Base-by-base conservation (phyloP, 2,888 invertebrate genomes). In the Peribatodes rhomboidaria region DNA sequence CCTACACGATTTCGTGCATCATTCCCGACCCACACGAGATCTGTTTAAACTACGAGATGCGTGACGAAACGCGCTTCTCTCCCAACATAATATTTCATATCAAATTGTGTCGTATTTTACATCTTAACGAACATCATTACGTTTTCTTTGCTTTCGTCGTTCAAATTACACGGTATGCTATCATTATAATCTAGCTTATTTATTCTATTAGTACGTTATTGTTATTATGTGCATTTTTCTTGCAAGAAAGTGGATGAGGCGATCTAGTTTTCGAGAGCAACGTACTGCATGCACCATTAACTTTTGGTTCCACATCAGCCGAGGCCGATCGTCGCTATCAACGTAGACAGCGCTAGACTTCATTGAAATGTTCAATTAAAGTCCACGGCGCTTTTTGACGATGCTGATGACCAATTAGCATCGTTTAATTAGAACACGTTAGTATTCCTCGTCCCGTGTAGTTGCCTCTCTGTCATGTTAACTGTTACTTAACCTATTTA, bases 211-310 rank as follows among this genome's bases (percentile, higher is more conserved):
- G n/a, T 35, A 49, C 13, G 20, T 42, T 42, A 22, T 47, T 22
- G 39, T 52, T 39, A 59, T 62, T 60, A 69, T 59, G 61, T 60
- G 44, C 52, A 57, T 33, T 63, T 64, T 54, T 50, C 49, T 58
- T 16, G 47, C 61, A 52, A n/a, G 69, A 65, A 68, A 68, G 67
- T 60, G 9, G 39, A 42, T 80, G 74, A 71, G 78, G 79, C 79
- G 80, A 80, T 79, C 79, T 76, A 74, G 65, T 66, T 72, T 70
- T 64, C 72, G 83, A 84, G 89, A 85, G 86, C 89, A 90, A 86
- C 70, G 90, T 80, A 77, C 89, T 84, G 79, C 82, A 90, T 82
- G 91, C 90, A 86, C 88, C 87, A 90, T 87, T 91, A 85, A 89
- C 76, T 85, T 64, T 83, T 83, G 80, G 84, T 84, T 85, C 83